phyloP scores from a whole-genome alignment of 2,113 vertebrate species.

The Nothoprocta pentlandii region DNA sequence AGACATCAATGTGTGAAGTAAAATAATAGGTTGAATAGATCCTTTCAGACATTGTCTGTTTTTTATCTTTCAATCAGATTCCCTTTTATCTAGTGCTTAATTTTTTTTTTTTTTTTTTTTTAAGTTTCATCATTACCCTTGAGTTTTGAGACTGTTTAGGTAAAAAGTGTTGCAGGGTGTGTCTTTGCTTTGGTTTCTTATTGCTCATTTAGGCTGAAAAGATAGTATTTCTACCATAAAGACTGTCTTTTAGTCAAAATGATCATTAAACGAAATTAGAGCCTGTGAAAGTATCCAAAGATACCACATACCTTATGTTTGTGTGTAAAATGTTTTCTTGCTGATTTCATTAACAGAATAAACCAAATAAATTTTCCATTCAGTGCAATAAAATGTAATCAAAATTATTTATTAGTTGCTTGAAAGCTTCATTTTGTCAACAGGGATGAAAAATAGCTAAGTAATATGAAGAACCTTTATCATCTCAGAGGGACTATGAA shows the following conservation, averaged over 20 bases:
- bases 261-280: background rate
- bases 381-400: background rate
- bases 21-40: background rate
- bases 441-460: background rate
- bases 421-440: constrained; percentile 5
- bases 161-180: background rate
- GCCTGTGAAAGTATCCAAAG: background rate
- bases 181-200: background rate
- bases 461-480: background rate
- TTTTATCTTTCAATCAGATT: background rate
- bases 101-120: background rate
- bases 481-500: background rate
- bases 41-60: background rate
- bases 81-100: background rate
- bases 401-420: background rate
- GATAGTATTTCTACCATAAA: background rate
- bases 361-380: background rate
- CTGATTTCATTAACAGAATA: background rate
- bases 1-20: background rate
- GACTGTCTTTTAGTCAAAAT: background rate
- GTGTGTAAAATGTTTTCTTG: background rate
- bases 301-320: background rate
- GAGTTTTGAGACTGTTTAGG: background rate
- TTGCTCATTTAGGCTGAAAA: background rate
- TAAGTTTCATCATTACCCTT: background rate